Evolutionary conservation across 1,140 invertebrate species (phyloP).

Genomic region (Colletes gigas): DNA sequence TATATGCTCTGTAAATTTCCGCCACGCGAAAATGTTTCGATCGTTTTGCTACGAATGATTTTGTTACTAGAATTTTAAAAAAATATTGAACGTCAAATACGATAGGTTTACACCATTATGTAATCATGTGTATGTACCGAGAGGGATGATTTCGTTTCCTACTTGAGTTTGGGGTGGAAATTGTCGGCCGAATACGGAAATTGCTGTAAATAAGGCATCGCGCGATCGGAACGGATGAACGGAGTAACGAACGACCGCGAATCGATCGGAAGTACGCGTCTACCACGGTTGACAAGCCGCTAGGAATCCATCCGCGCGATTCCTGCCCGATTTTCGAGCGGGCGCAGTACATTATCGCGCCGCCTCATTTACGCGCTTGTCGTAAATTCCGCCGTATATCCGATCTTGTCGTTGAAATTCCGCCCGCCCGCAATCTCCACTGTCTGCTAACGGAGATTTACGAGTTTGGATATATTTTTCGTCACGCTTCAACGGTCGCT

Average conservation of each 20-base stretch:
- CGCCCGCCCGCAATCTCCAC: neutral
- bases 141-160: no score
- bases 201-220: no score
- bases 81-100: no score
- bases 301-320: neutral
- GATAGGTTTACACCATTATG: no score
- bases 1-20: no score
- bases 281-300: neutral
- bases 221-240: neutral
- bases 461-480: neutral
- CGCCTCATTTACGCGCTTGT: conserved; percentile 1
- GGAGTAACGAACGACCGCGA: neutral
- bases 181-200: no score
- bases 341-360: neutral
- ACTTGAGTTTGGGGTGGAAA: no score
- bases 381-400: neutral
- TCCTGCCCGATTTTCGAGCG: neutral
- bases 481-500: neutral
- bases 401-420: neutral
- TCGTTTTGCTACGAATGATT: no score
- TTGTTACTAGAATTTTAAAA: no score
- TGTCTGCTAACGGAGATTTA: neutral
- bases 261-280: neutral
- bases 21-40: no score
- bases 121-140: no score